Percentiles rank a stretch among this genome's conserved stretches.
phyloP scores from a whole-genome alignment of 2,113 vertebrate species.

The Gambusia holbrooki region DNA sequence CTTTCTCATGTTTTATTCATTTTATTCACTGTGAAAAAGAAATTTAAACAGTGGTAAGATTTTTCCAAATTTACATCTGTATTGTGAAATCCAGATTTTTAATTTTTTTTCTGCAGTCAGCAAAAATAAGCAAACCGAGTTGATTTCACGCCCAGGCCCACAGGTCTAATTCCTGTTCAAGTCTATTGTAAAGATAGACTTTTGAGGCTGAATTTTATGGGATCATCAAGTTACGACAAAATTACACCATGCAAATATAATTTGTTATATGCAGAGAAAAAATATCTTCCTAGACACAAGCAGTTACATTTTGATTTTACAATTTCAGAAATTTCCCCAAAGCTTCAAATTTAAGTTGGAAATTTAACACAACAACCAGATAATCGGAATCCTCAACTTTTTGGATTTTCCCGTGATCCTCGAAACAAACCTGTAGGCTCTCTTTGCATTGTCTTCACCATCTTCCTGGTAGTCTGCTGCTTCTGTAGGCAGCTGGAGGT shows the following conservation, averaged over 20 bases:
- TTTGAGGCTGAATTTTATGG: too few relatives aligned
- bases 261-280: neutral
- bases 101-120: too few relatives aligned
- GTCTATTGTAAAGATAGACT: too few relatives aligned
- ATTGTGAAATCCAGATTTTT: neutral
- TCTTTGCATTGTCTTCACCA: conserved; percentile 88
- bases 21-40: neutral
- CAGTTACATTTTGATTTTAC: too few relatives aligned
- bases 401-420: neutral
- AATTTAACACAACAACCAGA: neutral
- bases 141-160: too few relatives aligned
- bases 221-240: neutral
- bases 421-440: conserved; percentile 87
- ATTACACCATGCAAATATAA: neutral
- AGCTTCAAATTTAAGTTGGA: too few relatives aligned
- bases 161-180: too few relatives aligned
- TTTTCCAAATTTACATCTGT: neutral
- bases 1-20: neutral
- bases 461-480: conserved; percentile 88
- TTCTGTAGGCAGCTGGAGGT: conserved; percentile 85
- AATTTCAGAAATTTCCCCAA: too few relatives aligned
- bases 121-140: too few relatives aligned
- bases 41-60: neutral
- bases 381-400: neutral
- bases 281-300: neutral